phyloP scores from a whole-genome alignment of 2,797 vertebrate genomes.

The Epinephelus malabaricus region DNA sequence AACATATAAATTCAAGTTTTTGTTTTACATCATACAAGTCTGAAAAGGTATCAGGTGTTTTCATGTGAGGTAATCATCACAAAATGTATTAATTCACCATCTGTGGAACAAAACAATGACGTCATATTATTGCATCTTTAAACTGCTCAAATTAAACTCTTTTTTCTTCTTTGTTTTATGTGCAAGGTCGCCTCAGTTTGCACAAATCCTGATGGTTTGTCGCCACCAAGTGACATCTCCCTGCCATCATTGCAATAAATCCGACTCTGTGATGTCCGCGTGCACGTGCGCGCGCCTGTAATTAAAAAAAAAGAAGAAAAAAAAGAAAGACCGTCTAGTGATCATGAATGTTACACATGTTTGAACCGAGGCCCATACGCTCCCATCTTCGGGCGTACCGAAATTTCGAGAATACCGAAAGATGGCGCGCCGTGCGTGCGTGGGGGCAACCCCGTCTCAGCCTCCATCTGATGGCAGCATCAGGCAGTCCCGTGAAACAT shows the following conservation, averaged over 20 bases:
- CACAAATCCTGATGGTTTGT: constrained; percentile 41
- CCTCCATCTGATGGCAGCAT: constrained; percentile 88
- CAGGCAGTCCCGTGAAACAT: constrained; percentile 87
- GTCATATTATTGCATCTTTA: background rate
- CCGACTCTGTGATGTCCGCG: background rate
- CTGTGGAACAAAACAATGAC: background rate
- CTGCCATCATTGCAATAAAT: constrained; percentile 1
- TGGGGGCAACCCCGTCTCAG: constrained; percentile 83
- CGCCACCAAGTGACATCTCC: constrained; percentile 60
- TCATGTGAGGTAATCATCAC: background rate
- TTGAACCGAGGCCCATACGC: background rate
- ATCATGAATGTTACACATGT: background rate
- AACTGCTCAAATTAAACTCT: background rate
- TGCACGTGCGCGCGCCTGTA: constrained; percentile 5
- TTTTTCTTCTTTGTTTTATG: too few relatives aligned
- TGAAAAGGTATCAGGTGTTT: too few relatives aligned
- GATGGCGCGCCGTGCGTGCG: constrained; percentile 65
- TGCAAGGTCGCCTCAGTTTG: background rate
- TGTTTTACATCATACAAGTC: too few relatives aligned
- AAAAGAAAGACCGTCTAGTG: background rate
- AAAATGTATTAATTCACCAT: background rate
- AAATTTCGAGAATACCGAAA: constrained; percentile 56
- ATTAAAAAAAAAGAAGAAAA: background rate
- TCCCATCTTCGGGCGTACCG: constrained; percentile 22
- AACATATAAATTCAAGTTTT: too few relatives aligned